phyloP scores from a whole-genome alignment of 37 sponge, comb jelly and placozoan species.

The Halichondria panicea region DNA sequence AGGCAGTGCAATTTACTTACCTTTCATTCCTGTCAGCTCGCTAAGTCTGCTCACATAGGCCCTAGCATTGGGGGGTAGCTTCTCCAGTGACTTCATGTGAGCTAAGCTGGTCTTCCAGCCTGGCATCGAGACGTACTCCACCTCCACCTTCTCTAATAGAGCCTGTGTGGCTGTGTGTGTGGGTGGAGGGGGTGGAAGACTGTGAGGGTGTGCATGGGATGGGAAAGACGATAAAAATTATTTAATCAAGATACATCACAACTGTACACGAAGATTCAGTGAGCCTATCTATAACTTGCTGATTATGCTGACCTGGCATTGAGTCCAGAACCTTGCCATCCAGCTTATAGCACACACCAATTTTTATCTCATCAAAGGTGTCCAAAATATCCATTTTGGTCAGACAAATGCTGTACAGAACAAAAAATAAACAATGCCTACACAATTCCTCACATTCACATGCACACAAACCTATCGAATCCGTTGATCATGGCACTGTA shows the following conservation, averaged over 20 bases:
- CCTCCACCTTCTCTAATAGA: conserved; percentile 54
- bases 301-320: conserved; percentile 66
- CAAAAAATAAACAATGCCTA: not conserved
- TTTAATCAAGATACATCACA: too few relatives aligned
- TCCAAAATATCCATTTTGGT: conserved; percentile 96
- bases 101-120: conserved; percentile 81
- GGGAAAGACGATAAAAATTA: not conserved
- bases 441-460: not conserved
- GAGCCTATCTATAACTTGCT: too few relatives aligned
- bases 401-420: conserved; percentile 71
- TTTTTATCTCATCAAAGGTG: conserved; percentile 91
- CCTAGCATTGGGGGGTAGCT: conserved; percentile 87
- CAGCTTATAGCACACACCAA: conserved; percentile 85
- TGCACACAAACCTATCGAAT: conserved; percentile 60
- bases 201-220: not conserved
- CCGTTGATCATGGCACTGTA: conserved; percentile 93
- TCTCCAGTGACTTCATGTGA: conserved; percentile 48
- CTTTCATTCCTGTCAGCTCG: conserved; percentile 68
- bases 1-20: conserved; percentile 45
- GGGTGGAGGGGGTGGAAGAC: not conserved
- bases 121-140: conserved; percentile 84
- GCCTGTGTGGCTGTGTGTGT: conserved; percentile 57
- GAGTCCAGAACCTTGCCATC: conserved; percentile 76
- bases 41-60: conserved; percentile 71
- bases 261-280: too few relatives aligned